These are phyloP conservation scores for Thrips palmi DNA, from an alignment of 1,140 invertebrate genomes.

Conservation along the genomic window DNA sequence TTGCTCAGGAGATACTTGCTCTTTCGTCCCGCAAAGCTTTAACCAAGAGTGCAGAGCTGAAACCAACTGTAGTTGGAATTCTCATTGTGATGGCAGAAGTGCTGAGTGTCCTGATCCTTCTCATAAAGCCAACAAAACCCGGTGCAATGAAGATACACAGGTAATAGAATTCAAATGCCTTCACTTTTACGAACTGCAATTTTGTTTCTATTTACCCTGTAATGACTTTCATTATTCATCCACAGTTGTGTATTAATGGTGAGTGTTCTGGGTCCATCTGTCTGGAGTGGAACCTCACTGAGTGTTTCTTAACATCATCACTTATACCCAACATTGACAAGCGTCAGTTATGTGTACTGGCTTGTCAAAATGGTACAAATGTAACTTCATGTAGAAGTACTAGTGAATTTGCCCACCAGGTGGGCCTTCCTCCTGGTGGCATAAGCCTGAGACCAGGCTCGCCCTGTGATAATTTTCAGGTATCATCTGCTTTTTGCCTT, in stretches of 20 bases:
- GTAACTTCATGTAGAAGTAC: slow-evolving; percentile 65
- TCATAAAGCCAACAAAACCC: slow-evolving; percentile 59
- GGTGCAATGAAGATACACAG: slow-evolving; percentile 66
- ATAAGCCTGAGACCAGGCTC: slow-evolving; percentile 83
- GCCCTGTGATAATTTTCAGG: slow-evolving; percentile 96
- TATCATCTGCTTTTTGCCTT: slow-evolving; percentile 19
- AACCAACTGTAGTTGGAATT: slow-evolving; percentile 73
- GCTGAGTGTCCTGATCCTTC: slow-evolving; percentile 68
- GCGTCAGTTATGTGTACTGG: slow-evolving; percentile 81
- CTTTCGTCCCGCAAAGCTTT: slow-evolving; percentile 45
- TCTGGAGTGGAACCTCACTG: slow-evolving; percentile 79
- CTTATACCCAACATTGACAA: slow-evolving; percentile 67
- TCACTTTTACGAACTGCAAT: slow-evolving; percentile 11
- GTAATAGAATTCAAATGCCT: slow-evolving; percentile 19
- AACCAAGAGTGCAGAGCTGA: slow-evolving; percentile 60
- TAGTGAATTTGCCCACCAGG: slow-evolving; percentile 54
- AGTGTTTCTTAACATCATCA: slow-evolving; percentile 88
- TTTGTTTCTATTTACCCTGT: slow-evolving; percentile 8
- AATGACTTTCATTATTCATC: slow-evolving; percentile 3
- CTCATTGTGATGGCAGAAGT: slow-evolving; percentile 67
- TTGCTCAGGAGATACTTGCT: slow-evolving; percentile 64
- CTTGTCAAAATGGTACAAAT: slow-evolving; percentile 75
- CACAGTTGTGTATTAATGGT: slow-evolving; percentile 77
- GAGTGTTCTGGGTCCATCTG: slow-evolving; percentile 93
- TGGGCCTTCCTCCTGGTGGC: slow-evolving; percentile 61